Conservation (phyloP, 2,797 vertebrate species). For the Mastacembelus armatus region DNA sequence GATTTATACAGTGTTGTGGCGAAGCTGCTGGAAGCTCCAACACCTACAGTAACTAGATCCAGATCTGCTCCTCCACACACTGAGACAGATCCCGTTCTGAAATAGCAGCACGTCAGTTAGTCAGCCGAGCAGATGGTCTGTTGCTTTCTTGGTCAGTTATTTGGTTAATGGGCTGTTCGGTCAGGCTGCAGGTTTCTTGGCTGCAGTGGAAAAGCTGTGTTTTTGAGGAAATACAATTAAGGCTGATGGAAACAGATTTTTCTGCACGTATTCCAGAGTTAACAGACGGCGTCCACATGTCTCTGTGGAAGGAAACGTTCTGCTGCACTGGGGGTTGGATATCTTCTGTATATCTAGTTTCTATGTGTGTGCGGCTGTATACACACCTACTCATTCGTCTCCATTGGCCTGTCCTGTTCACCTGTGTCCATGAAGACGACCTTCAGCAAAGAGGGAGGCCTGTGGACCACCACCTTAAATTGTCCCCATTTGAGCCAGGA, state of each 20-base stretch:
- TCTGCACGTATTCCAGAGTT: not conserved
- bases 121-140: conserved; percentile 41
- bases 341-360: too few relatives aligned
- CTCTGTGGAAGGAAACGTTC: not conserved
- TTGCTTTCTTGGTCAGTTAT: conserved; percentile 24
- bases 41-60: conserved; percentile 45
- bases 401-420: too few relatives aligned
- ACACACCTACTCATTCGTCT: too few relatives aligned
- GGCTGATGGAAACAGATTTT: not conserved
- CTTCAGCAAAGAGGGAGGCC: too few relatives aligned
- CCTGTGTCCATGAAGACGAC: too few relatives aligned
- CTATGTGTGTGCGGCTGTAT: too few relatives aligned
- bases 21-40: conserved; percentile 37
- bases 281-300: not conserved
- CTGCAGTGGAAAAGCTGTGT: not conserved
- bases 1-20: conserved; percentile 37
- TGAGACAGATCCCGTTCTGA: conserved; percentile 6
- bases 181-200: not conserved
- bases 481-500: too few relatives aligned
- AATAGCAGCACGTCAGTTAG: not conserved
- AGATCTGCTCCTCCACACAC: conserved; percentile 18
- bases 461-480: too few relatives aligned
- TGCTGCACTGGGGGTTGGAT: too few relatives aligned
- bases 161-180: conserved; percentile 36
- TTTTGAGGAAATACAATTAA: not conserved